These are phyloP conservation scores for Ciconia maguari DNA, from an alignment of 2,113 vertebrate species.

Conservation along the genomic window DNA sequence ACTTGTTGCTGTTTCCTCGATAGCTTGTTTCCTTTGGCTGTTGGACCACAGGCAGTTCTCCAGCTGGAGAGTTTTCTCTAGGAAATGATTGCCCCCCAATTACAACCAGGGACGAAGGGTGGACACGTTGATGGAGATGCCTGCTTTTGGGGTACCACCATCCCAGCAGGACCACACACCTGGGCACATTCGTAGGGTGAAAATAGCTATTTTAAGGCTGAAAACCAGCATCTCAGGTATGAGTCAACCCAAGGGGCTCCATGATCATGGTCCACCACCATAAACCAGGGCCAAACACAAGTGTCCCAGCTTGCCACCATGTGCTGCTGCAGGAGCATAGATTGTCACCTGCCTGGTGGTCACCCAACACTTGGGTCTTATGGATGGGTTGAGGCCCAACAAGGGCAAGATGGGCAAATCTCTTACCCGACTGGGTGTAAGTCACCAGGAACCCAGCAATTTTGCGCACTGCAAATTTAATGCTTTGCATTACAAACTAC, in stretches of 20 bases:
- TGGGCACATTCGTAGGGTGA: accelerated
- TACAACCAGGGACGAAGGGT: too few species aligned
- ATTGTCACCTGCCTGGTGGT: background rate
- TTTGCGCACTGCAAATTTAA: background rate
- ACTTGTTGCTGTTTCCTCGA: background rate
- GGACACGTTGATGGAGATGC: background rate
- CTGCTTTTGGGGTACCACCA: background rate
- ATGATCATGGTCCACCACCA: background rate
- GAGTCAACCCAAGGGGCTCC: background rate
- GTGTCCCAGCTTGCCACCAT: background rate
- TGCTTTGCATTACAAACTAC: background rate
- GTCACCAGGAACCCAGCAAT: background rate
- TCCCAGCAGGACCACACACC: too few species aligned
- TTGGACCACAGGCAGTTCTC: background rate
- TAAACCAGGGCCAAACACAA: background rate
- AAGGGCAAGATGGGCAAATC: accelerated
- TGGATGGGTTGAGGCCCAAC: background rate
- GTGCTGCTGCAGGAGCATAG: background rate
- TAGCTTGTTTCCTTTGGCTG: constrained; percentile 7
- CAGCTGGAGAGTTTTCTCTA: background rate
- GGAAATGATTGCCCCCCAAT: accelerated
- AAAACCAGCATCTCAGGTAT: background rate
- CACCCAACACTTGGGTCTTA: background rate
- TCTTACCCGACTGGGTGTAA: background rate
- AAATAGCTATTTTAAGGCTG: background rate